Base-by-base conservation (phyloP, 2,113 vertebrate genomes). In the Mesitornis unicolor region DNA sequence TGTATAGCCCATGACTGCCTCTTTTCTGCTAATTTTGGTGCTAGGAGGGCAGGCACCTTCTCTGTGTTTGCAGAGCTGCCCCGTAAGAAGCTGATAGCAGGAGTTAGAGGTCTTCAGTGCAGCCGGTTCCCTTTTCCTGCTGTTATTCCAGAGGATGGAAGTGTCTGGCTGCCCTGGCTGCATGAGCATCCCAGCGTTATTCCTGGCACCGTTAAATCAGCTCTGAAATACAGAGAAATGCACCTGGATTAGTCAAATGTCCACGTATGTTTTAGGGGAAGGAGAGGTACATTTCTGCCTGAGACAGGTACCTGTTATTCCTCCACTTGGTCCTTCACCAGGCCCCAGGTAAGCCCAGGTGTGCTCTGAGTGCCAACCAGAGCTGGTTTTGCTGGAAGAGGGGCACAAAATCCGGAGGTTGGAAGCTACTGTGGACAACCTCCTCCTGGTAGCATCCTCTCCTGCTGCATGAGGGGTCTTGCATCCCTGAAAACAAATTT, bases 251-350 rank as follows among this genome's bases (percentile, higher is more conserved):
- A 87, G 24, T 53, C 36, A 51, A 60, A 83, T 16, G 36, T 40
- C 36, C n/a, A 22, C 10, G 2, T 15, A 33, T 0, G 0, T 56
- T 54, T 70, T 43, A 36, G 69, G 65, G 50, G 53, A 86, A 24
- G 1, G 0, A 74, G 25, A 40, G 20, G 19, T 20, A 5, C 0
- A 0, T 80, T n/a, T 21, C 18, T 33, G 21, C 40, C 24, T 40
- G 76, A 40, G 18, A 7, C 36, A 13, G 45, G 24, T 57, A 13
- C 16, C 14, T n/a, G 15, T 73, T 92, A n/a, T 38, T 38, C 15
- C 47, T 74, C 0, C 0, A 4, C 47, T 71, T 90, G 26, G 13
- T 65, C 63, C 35, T 84, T 94, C 29, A 24, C 35, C 70, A 54
- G 18, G 61, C 24, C 29, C 20, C 33, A 35, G 61, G 48, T 56